Percentiles rank a stretch among this genome's conserved stretches.
phyloP scores from a whole-genome alignment of 1,140 invertebrate genomes.

The Eriocheir sinensis region DNA sequence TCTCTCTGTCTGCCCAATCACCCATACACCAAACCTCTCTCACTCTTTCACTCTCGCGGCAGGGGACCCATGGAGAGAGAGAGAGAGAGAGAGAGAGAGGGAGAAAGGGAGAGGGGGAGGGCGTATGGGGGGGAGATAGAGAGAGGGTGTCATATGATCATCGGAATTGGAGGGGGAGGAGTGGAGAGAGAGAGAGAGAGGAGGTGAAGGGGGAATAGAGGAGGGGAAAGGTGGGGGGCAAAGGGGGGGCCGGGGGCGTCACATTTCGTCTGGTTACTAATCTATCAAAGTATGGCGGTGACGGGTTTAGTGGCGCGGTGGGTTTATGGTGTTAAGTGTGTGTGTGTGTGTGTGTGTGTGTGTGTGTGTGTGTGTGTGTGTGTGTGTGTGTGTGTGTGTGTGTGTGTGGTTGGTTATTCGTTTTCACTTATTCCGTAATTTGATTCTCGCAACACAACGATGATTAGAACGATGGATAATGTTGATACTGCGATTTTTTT shows the following conservation, averaged over 20 bases:
- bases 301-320: background rate
- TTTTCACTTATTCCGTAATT: too few species aligned
- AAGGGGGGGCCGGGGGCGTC: background rate
- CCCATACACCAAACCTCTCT: background rate
- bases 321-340: background rate
- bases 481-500: too few species aligned
- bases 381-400: too few species aligned
- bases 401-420: too few species aligned
- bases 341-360: background rate
- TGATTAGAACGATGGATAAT: too few species aligned
- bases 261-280: background rate
- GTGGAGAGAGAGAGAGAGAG: background rate
- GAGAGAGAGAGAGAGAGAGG: conserved; percentile 56
- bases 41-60: background rate
- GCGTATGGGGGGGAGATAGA: background rate
- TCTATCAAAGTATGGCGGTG: background rate
- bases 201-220: too few species aligned
- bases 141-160: background rate
- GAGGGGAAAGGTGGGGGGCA: background rate
- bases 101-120: conserved; percentile 46
- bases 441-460: too few species aligned
- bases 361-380: conserved; percentile 33
- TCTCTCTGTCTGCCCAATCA: background rate
- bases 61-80: background rate
- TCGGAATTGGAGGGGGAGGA: background rate